Evolutionary conservation across 1,140 invertebrate genomes (phyloP).

Genomic region (Tetramorium alpestre): DNA sequence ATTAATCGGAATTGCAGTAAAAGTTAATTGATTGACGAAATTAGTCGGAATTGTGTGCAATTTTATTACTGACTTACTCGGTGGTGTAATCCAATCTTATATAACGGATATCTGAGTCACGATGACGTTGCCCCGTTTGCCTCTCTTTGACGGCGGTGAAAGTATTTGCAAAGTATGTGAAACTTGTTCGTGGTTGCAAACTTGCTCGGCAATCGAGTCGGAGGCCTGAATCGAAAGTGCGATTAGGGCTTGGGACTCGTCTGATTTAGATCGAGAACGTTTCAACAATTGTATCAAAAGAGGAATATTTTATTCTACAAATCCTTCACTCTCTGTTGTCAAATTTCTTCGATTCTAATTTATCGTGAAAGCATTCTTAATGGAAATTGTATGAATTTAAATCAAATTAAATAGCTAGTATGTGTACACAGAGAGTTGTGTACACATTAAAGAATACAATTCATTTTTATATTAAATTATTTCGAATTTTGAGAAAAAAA

Average conservation of each 20-base stretch:
- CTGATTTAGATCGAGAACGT: neutral
- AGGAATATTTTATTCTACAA: neutral
- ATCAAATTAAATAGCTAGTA: neutral
- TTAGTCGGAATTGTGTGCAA: neutral
- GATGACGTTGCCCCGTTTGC: neutral
- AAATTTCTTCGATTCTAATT: neutral
- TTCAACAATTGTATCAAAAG: neutral
- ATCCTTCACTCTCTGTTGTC: no score
- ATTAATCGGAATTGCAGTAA: neutral
- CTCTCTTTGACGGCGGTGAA: neutral
- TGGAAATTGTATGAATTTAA: neutral
- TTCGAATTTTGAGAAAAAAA: neutral
- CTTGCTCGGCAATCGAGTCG: neutral
- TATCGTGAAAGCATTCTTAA: neutral
- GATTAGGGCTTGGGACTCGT: neutral
- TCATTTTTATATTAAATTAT: no score
- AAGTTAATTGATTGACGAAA: neutral
- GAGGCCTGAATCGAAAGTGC: neutral
- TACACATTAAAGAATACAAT: neutral
- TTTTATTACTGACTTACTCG: neutral
- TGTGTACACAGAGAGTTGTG: neutral
- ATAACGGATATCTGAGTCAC: neutral
- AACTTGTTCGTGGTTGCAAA: slow-evolving; percentile 2
- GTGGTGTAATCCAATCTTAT: neutral
- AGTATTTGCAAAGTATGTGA: slow-evolving; percentile 36